phyloP scores from a whole-genome alignment of 2,113 vertebrate genomes.

The Peromyscus polionotus region DNA sequence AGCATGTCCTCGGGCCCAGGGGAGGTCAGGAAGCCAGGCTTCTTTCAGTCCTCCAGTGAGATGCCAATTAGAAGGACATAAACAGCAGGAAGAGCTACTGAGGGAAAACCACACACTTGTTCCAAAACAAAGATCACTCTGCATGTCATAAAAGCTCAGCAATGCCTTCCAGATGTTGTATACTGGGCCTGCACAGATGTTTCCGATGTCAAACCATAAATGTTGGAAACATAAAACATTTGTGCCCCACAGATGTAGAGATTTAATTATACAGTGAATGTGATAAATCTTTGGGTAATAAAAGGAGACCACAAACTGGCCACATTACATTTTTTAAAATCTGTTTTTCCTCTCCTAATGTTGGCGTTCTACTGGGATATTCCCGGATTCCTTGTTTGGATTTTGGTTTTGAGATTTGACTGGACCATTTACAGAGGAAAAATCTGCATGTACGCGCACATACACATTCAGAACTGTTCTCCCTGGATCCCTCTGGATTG shows the following conservation, averaged over 20 bases:
- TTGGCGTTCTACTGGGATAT: constrained; percentile 25
- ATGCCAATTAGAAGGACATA: constrained; percentile 82
- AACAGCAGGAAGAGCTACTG: constrained; percentile 87
- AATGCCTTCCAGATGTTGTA: constrained; percentile 90
- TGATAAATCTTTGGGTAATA: constrained; percentile 90
- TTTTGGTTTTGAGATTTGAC: constrained; percentile 47
- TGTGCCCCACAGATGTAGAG: constrained; percentile 90
- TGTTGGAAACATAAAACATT: constrained; percentile 91
- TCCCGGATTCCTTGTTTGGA: constrained; percentile 36
- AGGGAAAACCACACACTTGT: constrained; percentile 89
- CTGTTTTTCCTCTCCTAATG: not conserved
- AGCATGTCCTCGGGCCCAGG: constrained; percentile 37
- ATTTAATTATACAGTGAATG: constrained; percentile 90
- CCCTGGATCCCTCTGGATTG: not conserved
- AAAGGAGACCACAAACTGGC: constrained; percentile 87
- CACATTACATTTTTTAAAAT: constrained; percentile 84
- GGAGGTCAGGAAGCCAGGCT: constrained; percentile 75
- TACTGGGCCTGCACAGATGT: constrained; percentile 90
- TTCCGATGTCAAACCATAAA: constrained; percentile 90
- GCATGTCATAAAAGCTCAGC: constrained; percentile 89
- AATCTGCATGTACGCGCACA: not conserved
- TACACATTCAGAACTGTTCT: not conserved
- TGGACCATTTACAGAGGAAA: not conserved
- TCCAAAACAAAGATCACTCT: constrained; percentile 90
- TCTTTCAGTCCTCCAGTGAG: constrained; percentile 75